Conservation (phyloP, 2,113 vertebrate species). For the Eonycteris spelaea region DNA sequence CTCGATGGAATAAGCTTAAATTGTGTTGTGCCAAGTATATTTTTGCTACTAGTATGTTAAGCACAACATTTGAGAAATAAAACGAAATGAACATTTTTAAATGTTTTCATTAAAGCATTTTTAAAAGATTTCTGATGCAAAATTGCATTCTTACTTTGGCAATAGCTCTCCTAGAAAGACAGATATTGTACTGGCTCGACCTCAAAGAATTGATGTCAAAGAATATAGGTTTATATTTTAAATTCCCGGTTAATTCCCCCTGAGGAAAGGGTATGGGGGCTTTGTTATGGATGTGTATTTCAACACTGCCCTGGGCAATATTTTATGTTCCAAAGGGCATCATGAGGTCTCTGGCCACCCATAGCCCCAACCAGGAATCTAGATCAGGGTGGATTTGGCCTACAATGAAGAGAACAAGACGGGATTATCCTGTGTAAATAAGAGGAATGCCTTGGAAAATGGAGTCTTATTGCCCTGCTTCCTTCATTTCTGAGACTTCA, state of each 20-base stretch:
- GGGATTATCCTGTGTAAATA: neutral
- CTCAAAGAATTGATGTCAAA: neutral
- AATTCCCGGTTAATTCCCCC: neutral
- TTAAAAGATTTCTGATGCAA: neutral
- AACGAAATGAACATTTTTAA: slow-evolving; percentile 13
- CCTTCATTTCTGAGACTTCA: neutral
- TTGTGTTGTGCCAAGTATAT: neutral
- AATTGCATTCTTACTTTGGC: neutral
- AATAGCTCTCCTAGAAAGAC: slow-evolving; percentile 9
- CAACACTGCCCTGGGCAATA: neutral
- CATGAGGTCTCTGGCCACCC: neutral
- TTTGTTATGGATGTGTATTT: neutral
- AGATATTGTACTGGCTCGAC: neutral
- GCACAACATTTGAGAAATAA: neutral
- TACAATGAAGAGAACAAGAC: neutral
- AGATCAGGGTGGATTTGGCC: neutral
- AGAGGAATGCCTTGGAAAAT: neutral
- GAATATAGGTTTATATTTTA: neutral
- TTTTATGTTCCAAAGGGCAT: neutral
- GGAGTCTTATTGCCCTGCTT: neutral
- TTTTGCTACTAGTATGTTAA: slow-evolving; percentile 24
- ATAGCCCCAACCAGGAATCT: neutral
- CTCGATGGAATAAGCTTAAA: neutral
- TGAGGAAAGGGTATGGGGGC: neutral
- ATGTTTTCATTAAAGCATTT: slow-evolving; percentile 28